Base-by-base conservation (phyloP, 2,113 vertebrate genomes). In the Scomber scombrus region DNA sequence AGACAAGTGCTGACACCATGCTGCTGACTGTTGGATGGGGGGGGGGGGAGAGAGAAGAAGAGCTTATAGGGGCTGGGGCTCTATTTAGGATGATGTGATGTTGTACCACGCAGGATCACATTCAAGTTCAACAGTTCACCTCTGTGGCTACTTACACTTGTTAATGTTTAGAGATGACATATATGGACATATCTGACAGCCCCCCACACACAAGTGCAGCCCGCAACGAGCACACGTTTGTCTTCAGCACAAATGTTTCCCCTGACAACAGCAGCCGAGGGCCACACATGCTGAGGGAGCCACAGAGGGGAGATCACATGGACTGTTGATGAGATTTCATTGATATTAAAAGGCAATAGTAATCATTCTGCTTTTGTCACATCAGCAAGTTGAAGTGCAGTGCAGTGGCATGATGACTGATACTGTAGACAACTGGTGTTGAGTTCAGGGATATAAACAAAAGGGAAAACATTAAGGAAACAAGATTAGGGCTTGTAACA, bases 41-140 rank as follows among this genome's bases (percentile, higher is more conserved):
- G 3, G 46, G 55, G 73, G 43, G 70, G 12, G 43, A 19, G 49
- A 68, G 47, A 77, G 67, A n/a, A n/a, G n/a, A n/a, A n/a, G 84
- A 64, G 65, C 81, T 82, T 54, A 46, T 29, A 66, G 68, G 57
- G 65, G 72, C 82, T 74, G 40, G n/a, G 8, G 29, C 84, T 92
- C 91, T 92, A 93, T 93, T 91, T 90, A 81, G 79, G 77, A 80
- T 80, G 79, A 85, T 26, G 73, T 80, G 81, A 82, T 80, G 91
- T 80, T 61, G 52, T 86, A 75, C 85, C 86, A 75, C 23, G 76
- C 83, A 69, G 85, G 85, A 93, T 94, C 94, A 89, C 88, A 87
- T 94, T 94, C 90, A 84, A 94, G 95, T 94, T 95, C 95, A 95
- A 87, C 88, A 93, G 93, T 95, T 95, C 94, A 89, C 62, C 66